Conservation (phyloP, 2,797 vertebrate genomes). For the Clarias laeviceps region DNA sequence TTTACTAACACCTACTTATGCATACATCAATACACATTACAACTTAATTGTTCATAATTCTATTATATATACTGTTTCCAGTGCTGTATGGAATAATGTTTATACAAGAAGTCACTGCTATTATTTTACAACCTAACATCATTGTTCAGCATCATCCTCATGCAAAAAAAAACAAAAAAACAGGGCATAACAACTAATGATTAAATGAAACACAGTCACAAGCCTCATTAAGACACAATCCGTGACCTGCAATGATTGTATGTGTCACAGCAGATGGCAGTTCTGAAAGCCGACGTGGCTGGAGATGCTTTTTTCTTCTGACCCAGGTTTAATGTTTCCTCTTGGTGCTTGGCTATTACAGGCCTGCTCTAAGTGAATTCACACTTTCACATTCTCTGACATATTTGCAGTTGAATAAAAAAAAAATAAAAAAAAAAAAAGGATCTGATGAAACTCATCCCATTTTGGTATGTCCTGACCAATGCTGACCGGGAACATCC, state of each 20-base stretch:
- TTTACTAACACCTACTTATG: background rate
- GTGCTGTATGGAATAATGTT: background rate
- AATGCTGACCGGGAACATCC: no score
- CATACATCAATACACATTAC: background rate
- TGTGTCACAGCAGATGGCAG: slow-evolving; percentile 61
- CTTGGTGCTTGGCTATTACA: slow-evolving; percentile 65
- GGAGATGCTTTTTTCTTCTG: slow-evolving; percentile 45
- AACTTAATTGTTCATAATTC: background rate
- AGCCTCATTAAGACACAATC: slow-evolving; percentile 37
- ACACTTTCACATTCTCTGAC: slow-evolving; percentile 37
- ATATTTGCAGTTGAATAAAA: background rate
- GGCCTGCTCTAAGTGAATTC: slow-evolving; percentile 51
- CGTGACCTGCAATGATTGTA: slow-evolving; percentile 60
- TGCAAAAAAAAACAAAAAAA: background rate
- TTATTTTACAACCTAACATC: background rate
- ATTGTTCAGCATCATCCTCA: slow-evolving; percentile 21
- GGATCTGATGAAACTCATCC: background rate
- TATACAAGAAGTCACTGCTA: background rate
- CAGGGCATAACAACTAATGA: background rate
- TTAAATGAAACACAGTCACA: slow-evolving; percentile 40
- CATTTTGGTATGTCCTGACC: no score
- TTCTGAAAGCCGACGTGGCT: slow-evolving; percentile 35
- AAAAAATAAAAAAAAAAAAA: background rate
- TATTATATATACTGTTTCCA: background rate
- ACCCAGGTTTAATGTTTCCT: slow-evolving; percentile 56